These are phyloP conservation scores for Aphodius sticticus DNA, from an alignment of 2,888 invertebrate species.

Conservation along the genomic window DNA sequence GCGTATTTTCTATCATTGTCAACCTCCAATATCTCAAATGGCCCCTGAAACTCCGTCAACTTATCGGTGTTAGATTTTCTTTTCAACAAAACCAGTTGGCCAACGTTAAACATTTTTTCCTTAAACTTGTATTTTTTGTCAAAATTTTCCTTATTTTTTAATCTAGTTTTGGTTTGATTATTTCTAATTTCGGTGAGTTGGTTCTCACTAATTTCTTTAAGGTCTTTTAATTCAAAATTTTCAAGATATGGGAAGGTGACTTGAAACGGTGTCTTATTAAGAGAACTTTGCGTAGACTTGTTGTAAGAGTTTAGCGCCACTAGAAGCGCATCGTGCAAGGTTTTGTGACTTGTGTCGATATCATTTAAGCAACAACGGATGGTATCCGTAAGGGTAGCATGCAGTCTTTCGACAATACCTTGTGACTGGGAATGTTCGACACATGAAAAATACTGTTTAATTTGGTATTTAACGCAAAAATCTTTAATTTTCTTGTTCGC, in stretches of 20 bases:
- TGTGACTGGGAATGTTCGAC: background rate
- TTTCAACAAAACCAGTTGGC: background rate
- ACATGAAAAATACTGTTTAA: background rate
- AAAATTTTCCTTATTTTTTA: too few species aligned
- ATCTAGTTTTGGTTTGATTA: too few species aligned
- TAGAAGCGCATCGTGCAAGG: background rate
- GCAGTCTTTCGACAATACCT: background rate
- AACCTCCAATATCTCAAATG: background rate
- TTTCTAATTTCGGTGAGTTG: too few species aligned
- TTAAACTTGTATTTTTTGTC: too few species aligned
- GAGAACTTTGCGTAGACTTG: background rate
- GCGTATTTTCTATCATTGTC: background rate
- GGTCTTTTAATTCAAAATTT: background rate
- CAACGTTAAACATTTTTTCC: too few species aligned
- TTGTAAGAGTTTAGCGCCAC: conserved; percentile 7
- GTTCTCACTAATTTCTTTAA: too few species aligned
- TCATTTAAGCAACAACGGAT: background rate
- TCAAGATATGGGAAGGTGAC: background rate
- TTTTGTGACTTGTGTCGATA: background rate
- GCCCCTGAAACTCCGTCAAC: background rate
- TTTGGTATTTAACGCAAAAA: background rate
- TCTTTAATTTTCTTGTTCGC: background rate
- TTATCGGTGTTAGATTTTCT: background rate
- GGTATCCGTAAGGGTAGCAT: background rate
- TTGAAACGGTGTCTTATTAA: background rate